These are phyloP conservation scores for Bradynema listronoti DNA, from an alignment of 1,140 invertebrate genomes.

Conservation along the genomic window DNA sequence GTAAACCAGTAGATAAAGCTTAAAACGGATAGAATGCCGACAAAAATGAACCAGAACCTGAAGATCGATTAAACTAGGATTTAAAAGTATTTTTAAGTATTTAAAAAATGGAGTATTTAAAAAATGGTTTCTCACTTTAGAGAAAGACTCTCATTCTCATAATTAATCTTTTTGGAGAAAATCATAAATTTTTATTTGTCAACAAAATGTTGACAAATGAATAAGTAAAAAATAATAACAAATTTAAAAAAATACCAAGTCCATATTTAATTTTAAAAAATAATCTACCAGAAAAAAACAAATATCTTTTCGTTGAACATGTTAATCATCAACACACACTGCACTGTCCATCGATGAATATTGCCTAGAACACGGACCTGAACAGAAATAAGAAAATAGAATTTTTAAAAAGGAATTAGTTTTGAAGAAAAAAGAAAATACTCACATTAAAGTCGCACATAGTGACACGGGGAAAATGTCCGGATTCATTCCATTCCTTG, in stretches of 20 bases:
- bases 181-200: no score
- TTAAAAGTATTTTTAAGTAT: no score
- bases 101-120: no score
- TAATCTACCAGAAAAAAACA: constrained; percentile 50
- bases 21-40: constrained; percentile 51
- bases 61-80: no score
- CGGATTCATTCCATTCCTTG: constrained; percentile 58
- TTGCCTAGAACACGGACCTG: constrained; percentile 54
- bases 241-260: constrained; percentile 5
- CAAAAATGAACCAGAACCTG: constrained; percentile 56
- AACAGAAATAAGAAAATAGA: constrained; percentile 19
- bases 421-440: constrained; percentile 39
- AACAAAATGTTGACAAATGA: no score
- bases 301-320: constrained; percentile 72
- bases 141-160: no score
- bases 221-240: not conserved
- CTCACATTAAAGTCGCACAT: constrained; percentile 61
- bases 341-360: constrained; percentile 58
- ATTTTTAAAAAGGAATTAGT: constrained; percentile 6
- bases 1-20: constrained; percentile 51
- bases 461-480: constrained; percentile 59
- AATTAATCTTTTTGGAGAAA: no score
- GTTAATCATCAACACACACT: constrained; percentile 61
- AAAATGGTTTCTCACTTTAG: no score
- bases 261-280: constrained; percentile 23